phyloP scores from a whole-genome alignment of 1,140 invertebrate genomes.

The Ips typographus region DNA sequence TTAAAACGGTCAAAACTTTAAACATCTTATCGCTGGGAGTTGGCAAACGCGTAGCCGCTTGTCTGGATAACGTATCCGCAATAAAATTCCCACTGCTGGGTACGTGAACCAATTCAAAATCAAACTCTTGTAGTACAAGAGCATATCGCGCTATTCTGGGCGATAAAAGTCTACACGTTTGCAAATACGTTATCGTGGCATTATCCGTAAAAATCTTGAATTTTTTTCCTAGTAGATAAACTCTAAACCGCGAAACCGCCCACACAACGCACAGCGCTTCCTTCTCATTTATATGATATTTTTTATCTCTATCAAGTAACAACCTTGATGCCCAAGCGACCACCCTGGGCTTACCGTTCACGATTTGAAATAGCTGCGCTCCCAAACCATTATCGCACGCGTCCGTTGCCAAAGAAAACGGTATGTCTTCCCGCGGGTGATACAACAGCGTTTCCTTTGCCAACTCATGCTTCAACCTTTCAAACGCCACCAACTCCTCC shows the following conservation, averaged over 20 bases:
- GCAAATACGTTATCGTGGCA: background rate
- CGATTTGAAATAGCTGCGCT: no score
- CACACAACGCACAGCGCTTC: constrained; percentile 1
- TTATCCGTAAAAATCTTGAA: background rate
- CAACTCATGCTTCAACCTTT: background rate
- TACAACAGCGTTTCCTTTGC: background rate
- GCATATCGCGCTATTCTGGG: background rate
- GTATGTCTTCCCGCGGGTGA: background rate
- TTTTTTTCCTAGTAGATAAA: background rate
- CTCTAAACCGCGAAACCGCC: background rate
- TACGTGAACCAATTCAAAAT: background rate
- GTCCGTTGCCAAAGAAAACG: background rate
- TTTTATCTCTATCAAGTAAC: background rate
- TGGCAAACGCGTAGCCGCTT: background rate
- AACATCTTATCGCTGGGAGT: background rate
- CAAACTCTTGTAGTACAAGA: background rate
- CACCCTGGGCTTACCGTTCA: background rate
- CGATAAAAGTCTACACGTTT: constrained; percentile 3
- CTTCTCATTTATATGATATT: background rate
- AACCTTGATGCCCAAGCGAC: background rate
- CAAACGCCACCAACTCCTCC: background rate
- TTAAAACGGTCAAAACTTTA: background rate
- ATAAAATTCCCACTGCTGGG: background rate
- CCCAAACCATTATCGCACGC: no score
- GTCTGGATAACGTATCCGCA: background rate